These are phyloP conservation scores for Macrophya alboannulata DNA, from an alignment of 2,888 invertebrate genomes.

Conservation along the genomic window DNA sequence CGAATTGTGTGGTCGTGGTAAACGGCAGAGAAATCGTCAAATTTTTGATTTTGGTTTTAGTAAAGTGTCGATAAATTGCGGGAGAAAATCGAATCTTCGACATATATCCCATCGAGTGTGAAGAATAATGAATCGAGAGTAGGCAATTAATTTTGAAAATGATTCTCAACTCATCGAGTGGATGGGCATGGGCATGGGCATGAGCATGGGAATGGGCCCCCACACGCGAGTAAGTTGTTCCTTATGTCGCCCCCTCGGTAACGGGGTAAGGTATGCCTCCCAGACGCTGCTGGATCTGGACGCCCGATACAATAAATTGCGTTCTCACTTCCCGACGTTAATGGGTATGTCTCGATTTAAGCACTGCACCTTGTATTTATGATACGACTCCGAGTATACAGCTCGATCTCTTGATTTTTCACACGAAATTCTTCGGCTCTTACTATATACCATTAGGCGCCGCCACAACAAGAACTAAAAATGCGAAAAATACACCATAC, in stretches of 20 bases:
- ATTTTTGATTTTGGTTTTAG: not conserved
- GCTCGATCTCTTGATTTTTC: conserved; percentile 21
- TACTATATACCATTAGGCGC: conserved; percentile 2
- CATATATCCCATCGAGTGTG: not conserved
- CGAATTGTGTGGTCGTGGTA: not conserved
- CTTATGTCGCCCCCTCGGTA: conserved; percentile 43
- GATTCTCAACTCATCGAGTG: conserved; percentile 28
- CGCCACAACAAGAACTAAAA: not conserved
- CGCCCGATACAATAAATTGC: conserved; percentile 55
- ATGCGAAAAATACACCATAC: not conserved
- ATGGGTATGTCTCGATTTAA: conserved; percentile 55
- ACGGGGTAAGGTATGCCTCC: conserved; percentile 47
- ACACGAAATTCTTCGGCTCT: conserved; percentile 1
- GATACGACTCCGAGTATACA: conserved; percentile 24
- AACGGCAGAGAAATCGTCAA: no score
- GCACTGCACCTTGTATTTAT: conserved; percentile 43
- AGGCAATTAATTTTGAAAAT: conserved; percentile 51
- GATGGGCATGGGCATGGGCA: not conserved
- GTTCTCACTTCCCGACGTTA: conserved; percentile 55
- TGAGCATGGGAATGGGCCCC: no score
- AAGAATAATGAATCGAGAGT: conserved; percentile 40
- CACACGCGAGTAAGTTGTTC: conserved; percentile 48
- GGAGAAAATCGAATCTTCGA: conserved; percentile 2
- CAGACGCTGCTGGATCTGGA: conserved; percentile 47
- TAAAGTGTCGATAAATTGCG: not conserved